Evolutionary conservation across 2,797 vertebrate species (phyloP), one percentile per base, ranked within the genome.

Genomic region (Peromyscus aztecus): DNA sequence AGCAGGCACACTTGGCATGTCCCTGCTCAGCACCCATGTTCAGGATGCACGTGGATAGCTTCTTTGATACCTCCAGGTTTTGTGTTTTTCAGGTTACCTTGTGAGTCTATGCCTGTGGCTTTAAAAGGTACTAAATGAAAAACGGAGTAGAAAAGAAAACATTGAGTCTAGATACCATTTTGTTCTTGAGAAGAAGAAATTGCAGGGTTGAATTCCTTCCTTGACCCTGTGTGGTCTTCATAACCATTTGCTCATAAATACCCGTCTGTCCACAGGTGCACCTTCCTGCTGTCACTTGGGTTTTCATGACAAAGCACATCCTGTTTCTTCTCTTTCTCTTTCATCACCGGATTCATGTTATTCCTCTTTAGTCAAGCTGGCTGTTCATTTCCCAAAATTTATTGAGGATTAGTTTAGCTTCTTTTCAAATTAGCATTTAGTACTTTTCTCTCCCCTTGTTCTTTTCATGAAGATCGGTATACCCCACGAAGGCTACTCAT

Each of bases 341-440:
- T 73, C 1, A 24, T 92, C 34, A 55, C 19, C 65, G 3, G 49
- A 75, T 73, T 8, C 69, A 8, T n/a, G 77, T 83, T 65, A 59
- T 91, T 78, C n/a, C 27, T n/a, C 69, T 86, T 84, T 82, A 55
- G 40, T 59, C 85, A 63, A 6, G 8, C 82, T 95, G 40, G 43
- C 16, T 94, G 84, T 3, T 52, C 21, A 24, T 83, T 91, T 78
- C 19, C 71, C 34, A 84, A 76, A 57, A 52, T 43, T 93, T 59
- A 34, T 27, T 76, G 27, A 90, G 55, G 90, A 89, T 37, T 69
- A 46, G n/a, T 81, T 92, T 55, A 78, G 5, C 71, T 90, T 73
- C 31, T 55, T 94, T 97, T 71, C 89, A 90, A 92, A 88, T 81
- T 63, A 67, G 21, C 46, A 85, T 52, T 91, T 75, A 43, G 46